Evolutionary conservation across 1,140 invertebrate genomes (phyloP).

Genomic region (Sesamia nonagrioides): DNA sequence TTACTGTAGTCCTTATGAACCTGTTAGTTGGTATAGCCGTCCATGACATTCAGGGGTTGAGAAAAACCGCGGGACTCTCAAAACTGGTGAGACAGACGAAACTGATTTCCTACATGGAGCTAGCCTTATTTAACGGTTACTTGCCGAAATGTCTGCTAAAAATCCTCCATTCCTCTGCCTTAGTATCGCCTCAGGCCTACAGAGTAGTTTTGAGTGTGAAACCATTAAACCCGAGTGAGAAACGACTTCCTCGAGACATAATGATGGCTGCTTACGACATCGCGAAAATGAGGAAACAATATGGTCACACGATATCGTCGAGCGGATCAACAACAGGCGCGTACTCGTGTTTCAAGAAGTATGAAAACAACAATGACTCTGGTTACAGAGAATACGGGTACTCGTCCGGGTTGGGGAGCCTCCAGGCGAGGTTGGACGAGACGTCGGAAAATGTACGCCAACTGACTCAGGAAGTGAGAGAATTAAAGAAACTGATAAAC

Average conservation of each 20-base stretch:
- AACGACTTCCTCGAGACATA: slow-evolving; percentile 92
- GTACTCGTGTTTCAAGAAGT: slow-evolving; percentile 89
- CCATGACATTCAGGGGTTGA: slow-evolving; percentile 90
- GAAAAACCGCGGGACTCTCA: slow-evolving; percentile 90
- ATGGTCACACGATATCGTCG: slow-evolving; percentile 90
- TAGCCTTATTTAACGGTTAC: slow-evolving; percentile 89
- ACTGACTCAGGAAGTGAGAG: slow-evolving; percentile 89
- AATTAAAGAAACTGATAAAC: slow-evolving; percentile 89
- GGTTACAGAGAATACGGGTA: slow-evolving; percentile 86
- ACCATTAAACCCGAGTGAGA: slow-evolving; percentile 93
- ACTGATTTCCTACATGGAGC: slow-evolving; percentile 90
- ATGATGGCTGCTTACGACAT: slow-evolving; percentile 92
- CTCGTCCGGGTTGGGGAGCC: slow-evolving; percentile 86
- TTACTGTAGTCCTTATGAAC: slow-evolving; percentile 92
- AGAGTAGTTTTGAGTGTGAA: slow-evolving; percentile 93
- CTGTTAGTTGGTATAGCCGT: slow-evolving; percentile 91
- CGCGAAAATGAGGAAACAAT: slow-evolving; percentile 91
- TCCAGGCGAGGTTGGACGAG: slow-evolving; percentile 89
- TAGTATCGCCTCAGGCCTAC: slow-evolving; percentile 93
- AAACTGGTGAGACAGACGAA: slow-evolving; percentile 91
- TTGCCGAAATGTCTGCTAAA: slow-evolving; percentile 91
- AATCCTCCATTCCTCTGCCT: slow-evolving; percentile 91
- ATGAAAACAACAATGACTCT: slow-evolving; percentile 89
- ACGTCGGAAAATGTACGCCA: slow-evolving; percentile 89
- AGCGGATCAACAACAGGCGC: slow-evolving; percentile 88